phyloP scores from a whole-genome alignment of 2,888 invertebrate species.

The Melikaiella ostensackeni region DNA sequence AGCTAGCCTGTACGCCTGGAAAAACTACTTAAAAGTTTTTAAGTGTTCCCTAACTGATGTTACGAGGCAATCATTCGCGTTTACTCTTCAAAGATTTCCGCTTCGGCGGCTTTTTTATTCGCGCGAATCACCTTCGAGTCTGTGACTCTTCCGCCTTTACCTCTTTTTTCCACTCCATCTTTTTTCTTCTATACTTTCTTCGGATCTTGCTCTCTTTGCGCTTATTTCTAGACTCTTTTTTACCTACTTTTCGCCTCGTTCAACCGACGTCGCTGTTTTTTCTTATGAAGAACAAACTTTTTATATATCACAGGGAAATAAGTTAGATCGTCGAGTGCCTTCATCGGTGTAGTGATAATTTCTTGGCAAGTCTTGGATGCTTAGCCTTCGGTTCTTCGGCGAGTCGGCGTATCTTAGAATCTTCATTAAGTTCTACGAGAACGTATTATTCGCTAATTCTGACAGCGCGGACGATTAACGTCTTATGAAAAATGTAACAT shows the following conservation, averaged over 20 bases:
- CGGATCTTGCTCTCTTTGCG: conserved; percentile 28
- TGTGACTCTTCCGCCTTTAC: conserved; percentile 35
- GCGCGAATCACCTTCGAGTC: conserved; percentile 46
- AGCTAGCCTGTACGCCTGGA: conserved; percentile 6
- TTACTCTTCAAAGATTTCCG: conserved; percentile 61
- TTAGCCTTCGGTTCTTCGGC: conserved; percentile 17
- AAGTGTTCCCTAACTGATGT: conserved; percentile 70
- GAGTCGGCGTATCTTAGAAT: conserved; percentile 23
- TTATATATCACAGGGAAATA: conserved; percentile 28
- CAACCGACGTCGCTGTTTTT: conserved; percentile 27
- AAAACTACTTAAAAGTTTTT: conserved; percentile 71
- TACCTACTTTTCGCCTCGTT: conserved; percentile 17
- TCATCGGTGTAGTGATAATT: conserved; percentile 21
- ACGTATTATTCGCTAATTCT: conserved; percentile 37
- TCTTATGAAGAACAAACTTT: conserved; percentile 44
- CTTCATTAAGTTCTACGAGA: conserved; percentile 36
- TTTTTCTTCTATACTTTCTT: conserved; percentile 9
- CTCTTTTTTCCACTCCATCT: conserved; percentile 25
- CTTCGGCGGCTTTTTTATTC: conserved; percentile 53
- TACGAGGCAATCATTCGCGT: conserved; percentile 70
- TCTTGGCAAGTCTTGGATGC: conserved; percentile 41
- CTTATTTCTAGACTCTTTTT: conserved; percentile 26
- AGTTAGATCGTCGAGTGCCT: conserved; percentile 16
- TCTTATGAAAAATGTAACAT: conserved; percentile 19
- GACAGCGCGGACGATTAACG: conserved; percentile 5